Evolutionary conservation across 2,797 vertebrate genomes (phyloP).

Genomic region (Hafferia zeledoni): DNA sequence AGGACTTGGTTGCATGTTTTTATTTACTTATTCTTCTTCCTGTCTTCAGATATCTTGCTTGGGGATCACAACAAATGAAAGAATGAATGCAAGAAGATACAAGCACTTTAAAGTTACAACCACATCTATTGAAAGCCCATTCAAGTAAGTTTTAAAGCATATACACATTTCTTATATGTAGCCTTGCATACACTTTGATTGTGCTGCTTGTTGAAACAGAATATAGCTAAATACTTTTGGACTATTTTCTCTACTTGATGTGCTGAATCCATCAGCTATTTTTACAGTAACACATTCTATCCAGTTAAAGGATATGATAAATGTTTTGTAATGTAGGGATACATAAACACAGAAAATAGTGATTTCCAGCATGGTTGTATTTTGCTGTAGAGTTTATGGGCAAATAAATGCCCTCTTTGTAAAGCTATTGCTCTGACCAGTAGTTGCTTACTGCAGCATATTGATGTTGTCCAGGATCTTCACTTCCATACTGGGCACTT

Average conservation of each 20-base stretch:
- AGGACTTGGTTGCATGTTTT: neutral
- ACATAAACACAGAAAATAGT: neutral
- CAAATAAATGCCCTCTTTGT: neutral
- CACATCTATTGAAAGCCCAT: conserved; percentile 98
- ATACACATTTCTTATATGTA: neutral
- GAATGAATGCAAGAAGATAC: conserved; percentile 98
- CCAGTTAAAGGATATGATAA: neutral
- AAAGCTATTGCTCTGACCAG: neutral
- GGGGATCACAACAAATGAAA: conserved; percentile 98
- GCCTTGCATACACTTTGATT: neutral
- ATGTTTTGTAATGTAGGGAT: neutral
- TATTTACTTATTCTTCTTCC: neutral
- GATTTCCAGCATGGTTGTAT: neutral
- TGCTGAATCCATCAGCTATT: neutral
- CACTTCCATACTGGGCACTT: neutral
- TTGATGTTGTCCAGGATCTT: neutral
- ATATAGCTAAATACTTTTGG: neutral
- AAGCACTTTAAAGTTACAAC: conserved; percentile 99
- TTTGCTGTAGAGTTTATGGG: neutral
- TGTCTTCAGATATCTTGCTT: conserved; percentile 90
- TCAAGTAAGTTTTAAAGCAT: conserved; percentile 86
- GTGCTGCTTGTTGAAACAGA: neutral
- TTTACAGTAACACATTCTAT: neutral
- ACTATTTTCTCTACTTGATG: neutral
- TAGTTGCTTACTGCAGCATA: neutral